Conservation (phyloP, 2,113 vertebrate species). For the Bambusicola thoracicus region DNA sequence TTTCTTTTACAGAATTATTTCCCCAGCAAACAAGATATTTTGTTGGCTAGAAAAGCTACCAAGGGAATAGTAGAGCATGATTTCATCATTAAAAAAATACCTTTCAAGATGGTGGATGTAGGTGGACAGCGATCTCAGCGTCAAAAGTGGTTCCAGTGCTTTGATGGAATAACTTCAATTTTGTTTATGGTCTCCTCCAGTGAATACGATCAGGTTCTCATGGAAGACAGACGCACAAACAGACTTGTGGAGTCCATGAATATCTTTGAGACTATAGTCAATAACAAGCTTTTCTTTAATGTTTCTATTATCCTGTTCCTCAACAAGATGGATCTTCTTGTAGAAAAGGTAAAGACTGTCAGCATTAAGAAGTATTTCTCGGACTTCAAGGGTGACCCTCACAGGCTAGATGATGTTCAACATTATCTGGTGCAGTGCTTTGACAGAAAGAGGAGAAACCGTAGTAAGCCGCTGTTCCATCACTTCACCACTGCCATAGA, state of each 20-base stretch:
- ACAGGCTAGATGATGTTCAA: conserved; percentile 91
- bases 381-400: conserved; percentile 90
- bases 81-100: conserved; percentile 97
- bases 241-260: conserved; percentile 97
- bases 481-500: conserved; percentile 98
- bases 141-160: conserved; percentile 99
- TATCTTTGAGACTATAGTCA: conserved; percentile 98
- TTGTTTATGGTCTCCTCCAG: conserved; percentile 98
- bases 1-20: conserved; percentile 85
- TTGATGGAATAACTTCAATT: conserved; percentile 96
- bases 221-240: conserved; percentile 97
- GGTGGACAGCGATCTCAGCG: conserved; percentile 96
- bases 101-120: conserved; percentile 98
- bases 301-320: conserved; percentile 98
- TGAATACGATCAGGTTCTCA: conserved; percentile 94
- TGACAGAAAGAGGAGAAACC: conserved; percentile 90
- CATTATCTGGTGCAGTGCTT: conserved; percentile 93
- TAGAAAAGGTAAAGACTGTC: conserved; percentile 90
- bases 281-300: conserved; percentile 97
- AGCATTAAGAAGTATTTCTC: conserved; percentile 95
- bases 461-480: conserved; percentile 93
- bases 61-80: conserved; percentile 98
- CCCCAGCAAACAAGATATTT: conserved; percentile 94
- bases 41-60: conserved; percentile 94
- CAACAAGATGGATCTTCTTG: conserved; percentile 96